phyloP scores from a whole-genome alignment of 2,113 vertebrate genomes.

The Chamaea fasciata region DNA sequence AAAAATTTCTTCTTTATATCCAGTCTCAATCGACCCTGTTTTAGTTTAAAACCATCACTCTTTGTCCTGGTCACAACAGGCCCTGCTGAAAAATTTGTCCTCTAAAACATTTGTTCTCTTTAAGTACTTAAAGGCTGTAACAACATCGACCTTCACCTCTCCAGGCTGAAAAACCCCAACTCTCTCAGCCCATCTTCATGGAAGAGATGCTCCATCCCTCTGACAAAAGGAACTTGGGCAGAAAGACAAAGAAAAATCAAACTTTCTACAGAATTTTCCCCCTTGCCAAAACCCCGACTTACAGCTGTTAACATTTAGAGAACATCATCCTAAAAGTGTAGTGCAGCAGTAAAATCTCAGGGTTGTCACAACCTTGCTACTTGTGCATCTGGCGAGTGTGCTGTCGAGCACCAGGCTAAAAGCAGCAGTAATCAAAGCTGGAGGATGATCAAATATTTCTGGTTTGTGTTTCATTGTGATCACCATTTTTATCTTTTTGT shows the following conservation, averaged over 20 bases:
- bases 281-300: neutral
- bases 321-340: neutral
- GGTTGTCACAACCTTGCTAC: neutral
- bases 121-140: neutral
- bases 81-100: neutral
- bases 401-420: neutral
- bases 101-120: neutral
- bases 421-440: neutral
- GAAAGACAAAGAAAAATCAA: neutral
- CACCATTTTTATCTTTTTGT: neutral
- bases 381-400: neutral
- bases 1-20: neutral
- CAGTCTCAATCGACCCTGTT: rapidly evolving
- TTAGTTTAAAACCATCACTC: neutral
- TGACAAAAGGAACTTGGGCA: neutral
- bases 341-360: neutral
- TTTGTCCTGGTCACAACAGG: neutral
- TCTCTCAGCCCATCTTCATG: neutral
- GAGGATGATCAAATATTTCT: neutral
- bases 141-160: neutral
- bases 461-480: neutral
- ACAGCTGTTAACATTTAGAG: neutral
- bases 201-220: neutral
- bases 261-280: neutral
- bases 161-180: neutral